Percentiles rank a stretch among this genome's conserved stretches.
Evolutionary conservation across 64 coral and sea anemone genomes (phyloP).

Genomic region (Porites australiensis): DNA sequence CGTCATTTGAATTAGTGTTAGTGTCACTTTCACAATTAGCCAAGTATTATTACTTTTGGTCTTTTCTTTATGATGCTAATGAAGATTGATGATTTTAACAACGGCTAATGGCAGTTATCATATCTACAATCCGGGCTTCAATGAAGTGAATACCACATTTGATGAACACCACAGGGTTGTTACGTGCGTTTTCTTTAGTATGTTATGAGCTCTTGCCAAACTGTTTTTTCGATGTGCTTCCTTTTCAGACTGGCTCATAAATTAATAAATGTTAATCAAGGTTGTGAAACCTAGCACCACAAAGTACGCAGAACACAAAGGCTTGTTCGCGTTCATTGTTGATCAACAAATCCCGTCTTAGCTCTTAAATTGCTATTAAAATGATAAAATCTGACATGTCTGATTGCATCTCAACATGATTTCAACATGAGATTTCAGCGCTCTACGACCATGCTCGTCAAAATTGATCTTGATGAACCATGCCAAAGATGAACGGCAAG

Average conservation of each 20-base stretch:
- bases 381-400: constrained; percentile 35
- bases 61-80: constrained; percentile 22
- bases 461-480: background rate
- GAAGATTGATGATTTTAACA: background rate
- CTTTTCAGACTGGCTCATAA: background rate
- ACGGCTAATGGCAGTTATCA: background rate
- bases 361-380: constrained; percentile 28
- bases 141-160: constrained; percentile 2
- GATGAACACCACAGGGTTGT: background rate
- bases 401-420: background rate
- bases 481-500: background rate
- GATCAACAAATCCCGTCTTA: constrained; percentile 27
- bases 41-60: background rate
- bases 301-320: background rate
- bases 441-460: background rate
- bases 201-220: background rate
- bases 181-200: background rate
- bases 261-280: background rate
- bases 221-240: background rate
- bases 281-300: background rate
- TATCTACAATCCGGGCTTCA: background rate
- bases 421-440: constrained; percentile 14
- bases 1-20: background rate
- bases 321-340: constrained; percentile 9
- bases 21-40: background rate